These are phyloP conservation scores for Nowickia ferox DNA, from an alignment of 2,888 invertebrate species.

Conservation along the genomic window DNA sequence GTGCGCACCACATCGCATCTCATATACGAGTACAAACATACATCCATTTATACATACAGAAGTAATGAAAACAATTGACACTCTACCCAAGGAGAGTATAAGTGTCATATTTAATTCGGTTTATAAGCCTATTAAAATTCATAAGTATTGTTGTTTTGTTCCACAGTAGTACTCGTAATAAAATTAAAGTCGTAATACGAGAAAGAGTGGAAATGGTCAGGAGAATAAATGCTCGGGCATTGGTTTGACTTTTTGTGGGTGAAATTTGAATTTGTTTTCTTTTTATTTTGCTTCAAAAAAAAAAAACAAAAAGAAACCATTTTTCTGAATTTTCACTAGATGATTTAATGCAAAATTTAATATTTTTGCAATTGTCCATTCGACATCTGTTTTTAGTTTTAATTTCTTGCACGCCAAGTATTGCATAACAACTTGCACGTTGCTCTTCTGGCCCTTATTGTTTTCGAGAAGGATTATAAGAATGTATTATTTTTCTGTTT, in stretches of 20 bases:
- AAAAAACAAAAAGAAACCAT: slow-evolving; percentile 51
- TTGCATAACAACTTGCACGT: slow-evolving; percentile 16
- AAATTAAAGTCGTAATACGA: slow-evolving; percentile 46
- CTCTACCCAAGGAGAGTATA: slow-evolving; percentile 43
- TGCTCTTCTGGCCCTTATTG: slow-evolving; percentile 34
- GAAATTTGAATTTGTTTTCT: slow-evolving; percentile 51
- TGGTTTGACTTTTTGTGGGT: slow-evolving; percentile 68
- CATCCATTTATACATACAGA: background rate
- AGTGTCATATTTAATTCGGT: slow-evolving; percentile 82
- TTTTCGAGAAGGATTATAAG: slow-evolving; percentile 67
- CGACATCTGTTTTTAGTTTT: slow-evolving; percentile 61
- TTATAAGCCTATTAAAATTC: slow-evolving; percentile 63
- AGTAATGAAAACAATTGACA: slow-evolving; percentile 61
- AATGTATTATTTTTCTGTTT: slow-evolving; percentile 21
- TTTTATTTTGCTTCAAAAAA: background rate
- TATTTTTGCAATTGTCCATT: slow-evolving; percentile 63
- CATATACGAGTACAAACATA: too few species aligned
- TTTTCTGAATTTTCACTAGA: slow-evolving; percentile 13
- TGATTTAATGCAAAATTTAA: slow-evolving; percentile 60
- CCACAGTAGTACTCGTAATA: slow-evolving; percentile 62
- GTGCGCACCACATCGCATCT: slow-evolving; percentile 15
- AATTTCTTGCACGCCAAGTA: slow-evolving; percentile 38
- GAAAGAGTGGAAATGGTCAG: slow-evolving; percentile 58
- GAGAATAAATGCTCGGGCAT: slow-evolving; percentile 13
- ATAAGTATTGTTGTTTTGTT: slow-evolving; percentile 12